Evolutionary conservation across 2,113 vertebrate species (phyloP).

Genomic region (Alethe castanea): DNA sequence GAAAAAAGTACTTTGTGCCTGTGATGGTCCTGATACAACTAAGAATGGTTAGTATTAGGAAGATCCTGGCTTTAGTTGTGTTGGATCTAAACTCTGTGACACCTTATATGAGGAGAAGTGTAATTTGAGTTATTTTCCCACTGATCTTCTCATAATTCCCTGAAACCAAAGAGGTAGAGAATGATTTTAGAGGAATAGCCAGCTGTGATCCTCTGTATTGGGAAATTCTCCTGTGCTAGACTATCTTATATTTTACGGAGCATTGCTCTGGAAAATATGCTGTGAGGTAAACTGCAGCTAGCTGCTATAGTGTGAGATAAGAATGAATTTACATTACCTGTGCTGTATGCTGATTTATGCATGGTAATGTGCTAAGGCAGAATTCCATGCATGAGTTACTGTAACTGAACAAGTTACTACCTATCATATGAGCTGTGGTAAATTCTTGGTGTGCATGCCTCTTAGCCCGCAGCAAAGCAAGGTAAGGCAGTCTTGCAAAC

Average conservation of each 20-base stretch:
- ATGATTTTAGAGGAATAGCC: background rate
- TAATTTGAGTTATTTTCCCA: background rate
- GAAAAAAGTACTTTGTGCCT: background rate
- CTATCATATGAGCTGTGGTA: background rate
- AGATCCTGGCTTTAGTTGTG: background rate
- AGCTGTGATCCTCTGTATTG: background rate
- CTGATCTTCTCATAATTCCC: background rate
- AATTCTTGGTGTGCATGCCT: background rate
- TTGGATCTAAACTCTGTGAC: background rate
- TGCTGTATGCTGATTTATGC: background rate
- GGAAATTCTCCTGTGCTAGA: background rate
- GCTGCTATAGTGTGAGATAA: background rate
- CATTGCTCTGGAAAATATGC: fast-evolving
- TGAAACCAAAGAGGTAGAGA: background rate
- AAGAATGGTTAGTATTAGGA: background rate
- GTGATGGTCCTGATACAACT: background rate
- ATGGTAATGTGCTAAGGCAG: background rate
- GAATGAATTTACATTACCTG: background rate
- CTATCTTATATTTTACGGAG: background rate
- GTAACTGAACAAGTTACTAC: background rate
- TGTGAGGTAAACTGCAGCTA: background rate
- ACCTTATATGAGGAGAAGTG: background rate
- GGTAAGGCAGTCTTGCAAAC: background rate
- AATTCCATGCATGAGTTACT: background rate
- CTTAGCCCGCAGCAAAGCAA: background rate